Percentiles rank a stretch among this genome's conserved stretches.
Conservation (phyloP, 92 coral and sea anemone species). For the Virgularia gustaviana region DNA sequence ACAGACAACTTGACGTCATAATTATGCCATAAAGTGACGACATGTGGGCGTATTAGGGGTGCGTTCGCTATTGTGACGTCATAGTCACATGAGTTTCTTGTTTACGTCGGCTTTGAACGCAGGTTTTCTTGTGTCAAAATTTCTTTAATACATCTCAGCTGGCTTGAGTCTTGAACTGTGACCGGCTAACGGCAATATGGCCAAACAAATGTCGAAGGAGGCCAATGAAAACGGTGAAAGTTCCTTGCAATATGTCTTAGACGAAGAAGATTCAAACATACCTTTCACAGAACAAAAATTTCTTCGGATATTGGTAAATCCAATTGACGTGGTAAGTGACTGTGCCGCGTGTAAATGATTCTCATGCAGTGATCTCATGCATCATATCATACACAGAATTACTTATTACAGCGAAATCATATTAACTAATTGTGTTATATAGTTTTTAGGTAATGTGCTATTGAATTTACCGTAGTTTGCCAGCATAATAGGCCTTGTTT, state of each 20-base stretch:
- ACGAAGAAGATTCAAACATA: slow-evolving; percentile 5
- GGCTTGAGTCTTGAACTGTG: not conserved
- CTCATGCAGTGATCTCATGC: not conserved
- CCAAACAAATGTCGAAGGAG: slow-evolving; percentile 3
- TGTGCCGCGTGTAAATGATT: not conserved
- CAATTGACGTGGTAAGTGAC: slow-evolving; percentile 26
- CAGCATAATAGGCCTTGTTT: too few species aligned
- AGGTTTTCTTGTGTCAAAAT: not conserved
- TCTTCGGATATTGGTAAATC: slow-evolving; percentile 31
- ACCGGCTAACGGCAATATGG: slow-evolving; percentile 2
- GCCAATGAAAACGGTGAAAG: slow-evolving; percentile 12
- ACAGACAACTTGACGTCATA: too few species aligned
- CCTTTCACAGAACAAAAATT: slow-evolving; percentile 28
- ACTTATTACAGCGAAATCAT: not conserved
- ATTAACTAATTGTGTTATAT: not conserved
- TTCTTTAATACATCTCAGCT: not conserved
- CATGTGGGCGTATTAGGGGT: not conserved
- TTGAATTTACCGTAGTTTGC: too few species aligned
- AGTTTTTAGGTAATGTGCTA: too few species aligned
- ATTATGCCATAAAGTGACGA: too few species aligned
- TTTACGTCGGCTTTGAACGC: not conserved
- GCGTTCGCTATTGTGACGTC: not conserved
- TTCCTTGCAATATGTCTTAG: slow-evolving; percentile 8
- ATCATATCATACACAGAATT: not conserved
- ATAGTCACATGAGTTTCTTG: not conserved